These are phyloP conservation scores for Melieria omissa DNA, from an alignment of 2,888 invertebrate genomes.

Conservation along the genomic window DNA sequence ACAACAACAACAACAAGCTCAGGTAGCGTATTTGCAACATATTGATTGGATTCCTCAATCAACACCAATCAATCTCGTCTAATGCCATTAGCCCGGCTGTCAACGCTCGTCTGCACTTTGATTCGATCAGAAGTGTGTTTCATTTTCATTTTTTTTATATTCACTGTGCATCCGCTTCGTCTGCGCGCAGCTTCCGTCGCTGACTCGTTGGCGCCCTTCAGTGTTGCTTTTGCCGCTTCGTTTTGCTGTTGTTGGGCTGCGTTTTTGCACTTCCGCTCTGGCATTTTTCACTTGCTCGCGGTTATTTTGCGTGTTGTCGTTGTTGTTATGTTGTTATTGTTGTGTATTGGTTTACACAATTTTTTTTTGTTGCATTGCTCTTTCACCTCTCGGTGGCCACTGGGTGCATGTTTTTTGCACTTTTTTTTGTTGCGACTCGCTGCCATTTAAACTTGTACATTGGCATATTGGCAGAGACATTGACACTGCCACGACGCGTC, in stretches of 20 bases:
- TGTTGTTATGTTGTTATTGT: slow-evolving; percentile 20
- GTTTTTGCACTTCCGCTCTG: background rate
- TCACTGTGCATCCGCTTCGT: too few species aligned
- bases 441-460: slow-evolving; percentile 6
- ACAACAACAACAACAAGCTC: background rate
- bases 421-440: background rate
- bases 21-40: slow-evolving; percentile 31
- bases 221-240: background rate
- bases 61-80: slow-evolving; percentile 62
- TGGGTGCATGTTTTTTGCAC: background rate
- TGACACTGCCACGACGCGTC: slow-evolving; percentile 20
- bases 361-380: slow-evolving; percentile 1
- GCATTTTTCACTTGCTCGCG: background rate
- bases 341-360: background rate
- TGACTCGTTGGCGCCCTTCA: background rate
- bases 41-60: slow-evolving; percentile 58
- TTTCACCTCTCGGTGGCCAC: background rate
- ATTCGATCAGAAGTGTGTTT: slow-evolving; percentile 42
- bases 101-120: slow-evolving; percentile 45
- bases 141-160: too few species aligned
- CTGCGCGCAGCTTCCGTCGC: background rate
- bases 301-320: slow-evolving; percentile 9
- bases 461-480: slow-evolving; percentile 29
- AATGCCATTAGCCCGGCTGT: slow-evolving; percentile 59
- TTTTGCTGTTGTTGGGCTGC: too few species aligned